These are phyloP conservation scores for Cynocephalus volans DNA, from an alignment of 2,113 vertebrate species.

Conservation along the genomic window DNA sequence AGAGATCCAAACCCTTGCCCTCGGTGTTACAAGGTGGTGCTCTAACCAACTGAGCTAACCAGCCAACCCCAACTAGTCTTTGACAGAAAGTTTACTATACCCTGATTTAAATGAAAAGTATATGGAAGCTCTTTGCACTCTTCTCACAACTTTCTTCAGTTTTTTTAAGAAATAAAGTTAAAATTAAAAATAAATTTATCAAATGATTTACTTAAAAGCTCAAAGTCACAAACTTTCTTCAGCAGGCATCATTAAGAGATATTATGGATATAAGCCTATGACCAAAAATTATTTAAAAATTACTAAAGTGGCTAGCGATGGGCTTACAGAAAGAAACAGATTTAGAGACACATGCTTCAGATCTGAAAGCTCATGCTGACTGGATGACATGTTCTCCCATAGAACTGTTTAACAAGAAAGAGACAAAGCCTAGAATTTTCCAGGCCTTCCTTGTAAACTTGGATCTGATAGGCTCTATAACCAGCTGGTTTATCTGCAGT, in stretches of 20 bases:
- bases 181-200: neutral
- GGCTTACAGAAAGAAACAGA: neutral
- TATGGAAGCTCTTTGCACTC: neutral
- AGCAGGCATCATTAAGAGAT: neutral
- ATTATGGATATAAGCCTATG: rapidly evolving
- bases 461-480: rapidly evolving
- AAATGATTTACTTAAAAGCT: neutral
- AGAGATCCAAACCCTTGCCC: too few relatives aligned
- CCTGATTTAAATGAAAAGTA: neutral
- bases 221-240: neutral
- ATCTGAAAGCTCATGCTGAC: rapidly evolving
- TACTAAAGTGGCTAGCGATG: too few relatives aligned
- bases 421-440: neutral
- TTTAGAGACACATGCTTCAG: neutral
- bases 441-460: neutral
- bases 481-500: neutral
- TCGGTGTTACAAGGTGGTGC: too few relatives aligned
- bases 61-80: neutral
- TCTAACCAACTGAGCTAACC: too few relatives aligned
- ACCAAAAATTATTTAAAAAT: neutral
- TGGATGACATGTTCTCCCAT: rapidly evolving
- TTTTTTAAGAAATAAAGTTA: neutral
- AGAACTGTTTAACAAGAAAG: neutral
- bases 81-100: too few relatives aligned
- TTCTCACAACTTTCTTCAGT: neutral